These are phyloP conservation scores for Pyrrhia umbra DNA, from an alignment of 2,888 invertebrate species.

Conservation along the genomic window DNA sequence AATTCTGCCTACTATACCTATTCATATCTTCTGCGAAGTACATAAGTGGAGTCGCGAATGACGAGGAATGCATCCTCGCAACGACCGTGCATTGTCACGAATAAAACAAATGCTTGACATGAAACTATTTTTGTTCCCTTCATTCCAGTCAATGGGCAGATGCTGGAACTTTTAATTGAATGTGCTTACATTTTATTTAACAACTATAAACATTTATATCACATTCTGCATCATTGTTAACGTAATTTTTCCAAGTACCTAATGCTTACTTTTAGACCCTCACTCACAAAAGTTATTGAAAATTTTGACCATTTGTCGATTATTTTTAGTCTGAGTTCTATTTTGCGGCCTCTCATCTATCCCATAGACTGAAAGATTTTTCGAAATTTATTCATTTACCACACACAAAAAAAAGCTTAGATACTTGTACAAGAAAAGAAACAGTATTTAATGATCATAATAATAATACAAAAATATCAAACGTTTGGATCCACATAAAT, in stretches of 20 bases:
- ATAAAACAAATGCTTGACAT: slow-evolving; percentile 29
- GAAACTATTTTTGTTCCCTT: not conserved
- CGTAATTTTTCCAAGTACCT: too few relatives aligned
- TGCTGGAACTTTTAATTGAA: slow-evolving; percentile 16
- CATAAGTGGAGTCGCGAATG: not conserved
- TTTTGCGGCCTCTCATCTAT: not conserved
- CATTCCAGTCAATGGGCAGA: not conserved
- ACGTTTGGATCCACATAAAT: slow-evolving; percentile 59
- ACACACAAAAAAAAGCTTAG: slow-evolving; percentile 6
- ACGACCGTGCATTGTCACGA: slow-evolving; percentile 9
- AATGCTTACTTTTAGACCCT: too few relatives aligned
- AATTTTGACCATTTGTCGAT: too few relatives aligned
- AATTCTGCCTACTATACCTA: not conserved
- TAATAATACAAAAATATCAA: slow-evolving; percentile 60
- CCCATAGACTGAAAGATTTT: not conserved
- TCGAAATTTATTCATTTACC: not conserved
- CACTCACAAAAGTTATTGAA: too few relatives aligned
- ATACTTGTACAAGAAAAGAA: slow-evolving; percentile 1
- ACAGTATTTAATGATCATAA: slow-evolving; percentile 48
- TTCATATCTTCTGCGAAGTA: not conserved
- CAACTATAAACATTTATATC: not conserved
- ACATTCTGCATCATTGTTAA: not conserved
- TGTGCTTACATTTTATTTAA: not conserved
- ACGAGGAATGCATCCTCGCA: not conserved
- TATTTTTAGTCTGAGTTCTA: too few relatives aligned